Conservation (phyloP, 2,113 vertebrate genomes). For the Laterallus jamaicensis region DNA sequence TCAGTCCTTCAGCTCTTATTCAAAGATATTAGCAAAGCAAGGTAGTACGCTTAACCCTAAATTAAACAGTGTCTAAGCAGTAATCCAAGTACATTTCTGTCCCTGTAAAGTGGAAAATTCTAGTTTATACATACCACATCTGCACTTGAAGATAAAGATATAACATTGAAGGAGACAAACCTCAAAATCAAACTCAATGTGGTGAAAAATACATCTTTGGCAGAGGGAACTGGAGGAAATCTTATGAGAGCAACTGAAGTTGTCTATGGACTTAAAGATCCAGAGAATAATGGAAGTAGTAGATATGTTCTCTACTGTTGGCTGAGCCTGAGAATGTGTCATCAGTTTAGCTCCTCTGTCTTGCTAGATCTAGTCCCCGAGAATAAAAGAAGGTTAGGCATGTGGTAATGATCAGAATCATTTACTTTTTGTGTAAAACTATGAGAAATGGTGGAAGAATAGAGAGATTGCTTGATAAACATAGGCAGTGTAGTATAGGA, state of each 20-base stretch:
- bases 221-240: neutral
- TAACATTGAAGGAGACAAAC: neutral
- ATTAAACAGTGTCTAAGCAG: too few species aligned
- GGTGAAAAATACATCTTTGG: neutral
- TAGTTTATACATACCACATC: too few species aligned
- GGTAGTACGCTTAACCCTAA: too few species aligned
- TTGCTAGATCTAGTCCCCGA: neutral
- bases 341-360: neutral
- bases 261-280: neutral
- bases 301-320: neutral
- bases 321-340: neutral
- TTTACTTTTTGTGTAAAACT: neutral
- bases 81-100: too few species aligned
- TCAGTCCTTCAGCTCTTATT: too few species aligned
- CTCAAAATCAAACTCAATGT: neutral
- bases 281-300: neutral
- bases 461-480: neutral
- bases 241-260: neutral
- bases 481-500: neutral
- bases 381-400: neutral
- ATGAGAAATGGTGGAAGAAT: neutral
- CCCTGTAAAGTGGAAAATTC: too few species aligned
- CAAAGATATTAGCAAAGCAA: too few species aligned
- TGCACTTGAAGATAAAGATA: neutral
- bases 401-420: neutral